phyloP scores from a whole-genome alignment of 1,140 invertebrate species.

The Drosophila ohnishii region DNA sequence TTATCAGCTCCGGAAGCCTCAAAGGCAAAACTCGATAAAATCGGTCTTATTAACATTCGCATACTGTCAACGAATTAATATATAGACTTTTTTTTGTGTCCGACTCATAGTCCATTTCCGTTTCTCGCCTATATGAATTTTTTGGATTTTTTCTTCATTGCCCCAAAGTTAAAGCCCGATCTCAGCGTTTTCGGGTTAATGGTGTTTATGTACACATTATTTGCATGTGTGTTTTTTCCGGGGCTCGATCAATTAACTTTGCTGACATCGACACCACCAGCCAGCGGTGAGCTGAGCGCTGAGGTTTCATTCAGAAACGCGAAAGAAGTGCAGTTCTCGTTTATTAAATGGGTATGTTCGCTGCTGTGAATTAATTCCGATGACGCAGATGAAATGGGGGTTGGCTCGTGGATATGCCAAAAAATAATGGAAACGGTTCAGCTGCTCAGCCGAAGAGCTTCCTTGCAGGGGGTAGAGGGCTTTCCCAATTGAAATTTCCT shows the following conservation, averaged over 20 bases:
- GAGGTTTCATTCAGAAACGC: constrained; percentile 62
- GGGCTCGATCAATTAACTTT: constrained; percentile 65
- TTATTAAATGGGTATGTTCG: constrained; percentile 30
- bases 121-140: constrained; percentile 26
- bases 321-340: constrained; percentile 46
- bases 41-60: constrained; percentile 17
- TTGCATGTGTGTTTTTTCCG: constrained; percentile 14
- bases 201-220: constrained; percentile 26
- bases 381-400: constrained; percentile 44
- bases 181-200: constrained; percentile 48
- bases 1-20: constrained; percentile 11
- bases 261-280: constrained; percentile 47
- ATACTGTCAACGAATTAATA: constrained; percentile 12
- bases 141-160: constrained; percentile 12
- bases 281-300: constrained; percentile 43
- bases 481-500: constrained; percentile 6
- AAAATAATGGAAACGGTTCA: constrained; percentile 28
- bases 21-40: constrained; percentile 22
- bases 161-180: constrained; percentile 34
- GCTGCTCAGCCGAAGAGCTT: constrained; percentile 11
- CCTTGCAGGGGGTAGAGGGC: not conserved
- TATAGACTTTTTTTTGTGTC: constrained; percentile 5
- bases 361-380: constrained; percentile 45
- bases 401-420: constrained; percentile 29
- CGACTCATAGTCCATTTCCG: constrained; percentile 26